Base-by-base conservation (phyloP, 1,140 invertebrate genomes). In the Eumeta japonica region DNA sequence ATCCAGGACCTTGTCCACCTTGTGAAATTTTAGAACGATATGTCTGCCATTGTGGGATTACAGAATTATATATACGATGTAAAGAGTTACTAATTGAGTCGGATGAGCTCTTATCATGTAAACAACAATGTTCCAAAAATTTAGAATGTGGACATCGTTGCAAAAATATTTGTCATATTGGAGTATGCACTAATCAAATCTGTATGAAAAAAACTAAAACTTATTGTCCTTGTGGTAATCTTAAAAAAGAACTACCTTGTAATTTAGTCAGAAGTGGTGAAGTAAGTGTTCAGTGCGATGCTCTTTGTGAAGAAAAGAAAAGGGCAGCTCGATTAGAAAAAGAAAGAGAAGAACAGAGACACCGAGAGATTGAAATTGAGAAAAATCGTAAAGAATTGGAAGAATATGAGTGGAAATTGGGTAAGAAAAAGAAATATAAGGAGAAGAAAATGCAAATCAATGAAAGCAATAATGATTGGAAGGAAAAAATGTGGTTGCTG, bases 61-160 rank as follows among this genome's bases (percentile, higher is more conserved):
- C 82, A 36, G 81, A 87, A 29, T 62, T 88, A 10, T 88, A 89
- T 45, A 76, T 90, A 27, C 71, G 81, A 15, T 95, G 93, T 56
- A 61, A 62, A 19, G 81, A 87, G 48, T 81, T 88, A 52, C 81
- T 77, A 4, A 61, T 64, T 10, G 71, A 80, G 2, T 76, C 82
- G 17, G 79, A 67, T 19, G 65, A 75, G 44, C 60, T 87, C 45
- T 75, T 85, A 16, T 84, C 82, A 39, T 94, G 91, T 60, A 83
- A 84, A 31, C 90, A 90, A 62, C 88, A 88, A 40, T 97, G 94
- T 61, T 86, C 90, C 1, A 91, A 87, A 74, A 85, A 84, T 79
- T 83, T 84, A 50, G 47, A 75, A 14, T 89, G 86, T 58, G 85
- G 84, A 1, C 90, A 94, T 74, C 79, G 85, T 10, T 96, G 92